Percentiles rank a stretch among this genome's conserved stretches.
Conservation (phyloP, 2,113 vertebrate species). For the Leucopsar rothschildi region DNA sequence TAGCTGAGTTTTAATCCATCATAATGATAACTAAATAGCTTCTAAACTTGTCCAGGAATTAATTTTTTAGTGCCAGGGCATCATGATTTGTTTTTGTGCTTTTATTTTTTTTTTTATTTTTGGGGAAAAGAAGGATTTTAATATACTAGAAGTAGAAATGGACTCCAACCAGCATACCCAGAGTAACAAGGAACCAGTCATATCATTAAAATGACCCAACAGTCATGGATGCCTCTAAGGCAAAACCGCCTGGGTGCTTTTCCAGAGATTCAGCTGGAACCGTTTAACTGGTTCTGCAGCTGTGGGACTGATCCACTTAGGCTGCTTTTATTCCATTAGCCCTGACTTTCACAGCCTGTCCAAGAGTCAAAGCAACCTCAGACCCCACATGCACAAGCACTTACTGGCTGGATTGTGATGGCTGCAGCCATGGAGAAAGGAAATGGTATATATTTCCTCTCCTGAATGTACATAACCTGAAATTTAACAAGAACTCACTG, state of each 20-base stretch:
- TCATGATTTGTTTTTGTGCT: neutral
- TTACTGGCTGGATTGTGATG: neutral
- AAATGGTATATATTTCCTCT: neutral
- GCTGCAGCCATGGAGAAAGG: neutral
- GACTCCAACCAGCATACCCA: neutral
- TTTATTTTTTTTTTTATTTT: neutral
- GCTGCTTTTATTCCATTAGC: neutral
- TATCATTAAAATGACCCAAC: neutral
- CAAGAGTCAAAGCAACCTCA: neutral
- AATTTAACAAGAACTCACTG: neutral
- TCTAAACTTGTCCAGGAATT: neutral
- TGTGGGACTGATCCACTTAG: neutral
- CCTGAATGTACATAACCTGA: neutral
- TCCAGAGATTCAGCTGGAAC: neutral
- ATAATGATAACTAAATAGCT: neutral
- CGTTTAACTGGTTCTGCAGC: neutral
- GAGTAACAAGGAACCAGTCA: neutral
- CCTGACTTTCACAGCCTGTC: neutral
- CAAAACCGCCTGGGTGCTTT: neutral
- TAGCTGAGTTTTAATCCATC: neutral
- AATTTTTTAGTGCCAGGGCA: neutral
- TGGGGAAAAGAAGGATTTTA: neutral
- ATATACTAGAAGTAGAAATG: neutral
- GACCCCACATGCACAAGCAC: fast-evolving
- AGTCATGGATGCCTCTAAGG: neutral